Evolutionary conservation across 2,888 invertebrate genomes (phyloP), one percentile per base, ranked within the genome.

Genomic region (Busseola fusca): DNA sequence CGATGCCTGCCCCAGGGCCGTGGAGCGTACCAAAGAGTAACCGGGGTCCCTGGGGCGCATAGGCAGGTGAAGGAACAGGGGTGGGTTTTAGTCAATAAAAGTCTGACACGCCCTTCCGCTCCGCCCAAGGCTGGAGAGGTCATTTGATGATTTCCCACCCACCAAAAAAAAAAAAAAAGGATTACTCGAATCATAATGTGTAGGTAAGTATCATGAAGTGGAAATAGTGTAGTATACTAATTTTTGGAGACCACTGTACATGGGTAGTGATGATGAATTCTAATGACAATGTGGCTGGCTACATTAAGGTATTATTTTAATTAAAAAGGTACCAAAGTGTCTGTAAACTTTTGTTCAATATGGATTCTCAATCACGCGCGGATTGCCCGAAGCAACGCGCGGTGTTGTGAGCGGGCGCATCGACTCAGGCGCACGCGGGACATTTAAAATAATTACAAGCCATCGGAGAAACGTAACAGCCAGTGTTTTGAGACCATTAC

Each of bases 401-500:
- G 82, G 77, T 78, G 85, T 82, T 84, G 74, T 67, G 75, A 74
- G 70, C 73, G 71, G 64, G 71, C 79, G 76, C 81, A 78, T 68
- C 82, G 79, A 81, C 87, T 86, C 88, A 64, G 85, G 88, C 91
- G 88, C 90, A 87, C 88, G 94, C 96, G 95, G 95, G 94, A 96
- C 95, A 95, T 96, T 96, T 95, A 95, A 95, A 96, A 96, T 96
- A 96, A 96, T 96, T 96, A 96, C 95, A 96, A 96, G 95, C 95
- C 95, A 93, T 93, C 92, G 89, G 90, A 92, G 92, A 93, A 93
- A 92, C 91, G 92, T 93, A 94, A 94, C 94, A 95, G 94, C 94
- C 93, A 92, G 95, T 95, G 91, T 95, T 95, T 95, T 95, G 93
- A 93, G 94, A 93, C 93, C 95, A 95, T 95, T 94, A 95, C 94